Conservation (phyloP, 2,888 invertebrate genomes). For the Archips crataeganus region DNA sequence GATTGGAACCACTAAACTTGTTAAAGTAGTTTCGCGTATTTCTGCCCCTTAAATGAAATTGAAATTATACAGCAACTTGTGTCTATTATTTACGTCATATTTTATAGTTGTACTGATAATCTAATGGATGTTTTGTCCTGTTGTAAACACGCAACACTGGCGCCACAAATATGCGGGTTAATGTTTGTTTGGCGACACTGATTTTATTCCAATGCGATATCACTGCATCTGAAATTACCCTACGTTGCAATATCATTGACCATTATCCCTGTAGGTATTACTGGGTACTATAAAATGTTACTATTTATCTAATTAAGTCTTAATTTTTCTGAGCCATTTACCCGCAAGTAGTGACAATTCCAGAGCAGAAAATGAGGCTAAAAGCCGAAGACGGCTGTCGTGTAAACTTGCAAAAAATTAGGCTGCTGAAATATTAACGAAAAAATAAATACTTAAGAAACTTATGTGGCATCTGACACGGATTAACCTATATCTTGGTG, state of each 20-base stretch:
- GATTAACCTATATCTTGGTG: slow-evolving; percentile 36
- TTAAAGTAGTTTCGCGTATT: not conserved
- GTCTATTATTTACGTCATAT: slow-evolving; percentile 19
- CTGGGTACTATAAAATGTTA: not conserved
- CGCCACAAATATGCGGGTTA: slow-evolving; percentile 75
- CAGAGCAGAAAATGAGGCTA: slow-evolving; percentile 4
- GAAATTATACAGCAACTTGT: slow-evolving; percentile 25
- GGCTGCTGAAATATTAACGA: slow-evolving; percentile 14
- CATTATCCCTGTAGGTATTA: not conserved
- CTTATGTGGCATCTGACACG: slow-evolving; percentile 12
- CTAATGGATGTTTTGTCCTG: slow-evolving; percentile 40
- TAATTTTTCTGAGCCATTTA: not conserved
- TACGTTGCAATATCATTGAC: slow-evolving; percentile 56
- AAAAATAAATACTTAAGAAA: not conserved
- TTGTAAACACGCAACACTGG: slow-evolving; percentile 64
- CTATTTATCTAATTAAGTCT: too few species aligned
- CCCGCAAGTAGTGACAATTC: not conserved
- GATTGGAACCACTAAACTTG: not conserved
- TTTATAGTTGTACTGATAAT: slow-evolving; percentile 30
- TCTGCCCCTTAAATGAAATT: slow-evolving; percentile 27
- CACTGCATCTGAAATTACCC: slow-evolving; percentile 58
- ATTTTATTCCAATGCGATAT: slow-evolving; percentile 43
- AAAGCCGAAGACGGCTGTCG: slow-evolving; percentile 1
- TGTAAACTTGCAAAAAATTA: slow-evolving; percentile 9
- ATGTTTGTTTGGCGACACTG: slow-evolving; percentile 55